These are phyloP conservation scores for Pseudochirops cupreus DNA, from an alignment of 2,797 vertebrate genomes.

Conservation along the genomic window DNA sequence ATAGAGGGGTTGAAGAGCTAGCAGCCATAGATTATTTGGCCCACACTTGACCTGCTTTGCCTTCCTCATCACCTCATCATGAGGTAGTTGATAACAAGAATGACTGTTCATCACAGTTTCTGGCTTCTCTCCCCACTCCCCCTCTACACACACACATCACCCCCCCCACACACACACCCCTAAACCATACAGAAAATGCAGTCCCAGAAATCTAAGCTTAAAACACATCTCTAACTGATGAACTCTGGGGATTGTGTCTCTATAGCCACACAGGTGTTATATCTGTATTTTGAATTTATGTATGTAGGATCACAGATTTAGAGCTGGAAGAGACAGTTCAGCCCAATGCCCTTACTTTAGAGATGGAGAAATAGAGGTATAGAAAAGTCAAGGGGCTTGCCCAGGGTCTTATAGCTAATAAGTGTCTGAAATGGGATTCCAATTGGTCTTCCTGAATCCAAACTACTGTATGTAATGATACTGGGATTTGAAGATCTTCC, in stretches of 20 bases:
- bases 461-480: too few species aligned
- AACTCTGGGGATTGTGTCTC: not conserved
- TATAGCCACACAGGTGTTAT: not conserved
- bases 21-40: not conserved
- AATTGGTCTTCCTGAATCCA: not conserved
- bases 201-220: not conserved
- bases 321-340: not conserved
- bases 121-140: not conserved
- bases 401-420: not conserved
- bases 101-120: not conserved
- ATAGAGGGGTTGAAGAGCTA: not conserved
- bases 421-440: not conserved
- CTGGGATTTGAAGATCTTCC: too few species aligned
- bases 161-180: not conserved
- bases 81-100: not conserved
- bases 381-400: not conserved
- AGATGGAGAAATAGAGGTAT: not conserved
- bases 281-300: not conserved
- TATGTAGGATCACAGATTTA: not conserved
- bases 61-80: not conserved
- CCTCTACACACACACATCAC: too few species aligned
- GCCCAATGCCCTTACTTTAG: not conserved
- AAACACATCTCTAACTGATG: not conserved
- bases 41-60: not conserved
- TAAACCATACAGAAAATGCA: not conserved